Base-by-base conservation (phyloP, 2,888 invertebrate genomes). In the Drosophila nigritarsus region DNA sequence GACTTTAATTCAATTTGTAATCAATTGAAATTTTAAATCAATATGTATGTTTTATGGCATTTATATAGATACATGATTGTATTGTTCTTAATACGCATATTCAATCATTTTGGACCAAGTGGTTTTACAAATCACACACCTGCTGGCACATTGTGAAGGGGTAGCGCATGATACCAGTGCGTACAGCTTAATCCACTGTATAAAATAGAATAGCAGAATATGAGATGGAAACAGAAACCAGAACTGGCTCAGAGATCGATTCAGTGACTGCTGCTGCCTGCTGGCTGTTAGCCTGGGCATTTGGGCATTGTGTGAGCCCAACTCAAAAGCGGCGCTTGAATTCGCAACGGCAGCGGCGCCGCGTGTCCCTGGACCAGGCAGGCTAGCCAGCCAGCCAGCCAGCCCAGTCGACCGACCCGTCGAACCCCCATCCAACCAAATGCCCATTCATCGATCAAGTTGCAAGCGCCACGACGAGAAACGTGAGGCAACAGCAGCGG, bases 381-480 rank as follows among this genome's bases (percentile, higher is more conserved):
- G 13, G 36, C 27, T 13, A 36, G 38, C 40, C 38, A 38, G 48
- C 29, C 55, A 20, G 32, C 34, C 53, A 36, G 38, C 40, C 40
- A 40, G 9, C 40, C 42, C 56, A 50, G 50, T 29, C 42, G 56
- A 29, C 38, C 40, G 30, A 24, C 24, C 58, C 29, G 40, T 63
- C 59, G 69, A 18, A 49, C 45, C 45, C 45, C 45, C 24, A 45
- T 45, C 45, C 45, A n/a, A 65, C 62, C 76, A 78, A 79, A 75
- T 79, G 87, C 75, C 89, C 90, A 87, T 87, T 90, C 87, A 87
- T 87, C 87, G 87, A 87, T 87, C 87, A 87, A 90, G 76, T 88
- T 83, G 87, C 86, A 87, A 82, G 86, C 86, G 90, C 90, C 90
- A 83, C 85, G 88, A 82, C 78, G 75, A 88, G 83, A 81, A 83